Evolutionary conservation across 1,140 invertebrate genomes (phyloP), one percentile per base, ranked within the genome.

Genomic region (Dryas iulia): DNA sequence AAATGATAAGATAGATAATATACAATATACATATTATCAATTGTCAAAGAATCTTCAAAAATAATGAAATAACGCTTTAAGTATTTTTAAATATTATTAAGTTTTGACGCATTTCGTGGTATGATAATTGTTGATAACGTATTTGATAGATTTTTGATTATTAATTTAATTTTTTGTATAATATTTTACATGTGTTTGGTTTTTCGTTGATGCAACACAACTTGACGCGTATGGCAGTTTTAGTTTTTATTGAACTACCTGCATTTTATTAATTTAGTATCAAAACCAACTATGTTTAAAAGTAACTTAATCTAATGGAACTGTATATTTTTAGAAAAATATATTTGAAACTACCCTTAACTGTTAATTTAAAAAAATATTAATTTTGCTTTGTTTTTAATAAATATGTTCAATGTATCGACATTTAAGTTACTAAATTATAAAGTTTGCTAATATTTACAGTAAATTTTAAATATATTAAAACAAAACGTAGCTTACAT

Each of bases 1-100:
- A 53, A n/a, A 59, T 56, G 33, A 35, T 60, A 59, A 60, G 26
- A 26, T 53, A 26, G 35, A 67, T 60, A 59, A 33, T 30, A 47
- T 4, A 59, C 10, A n/a, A 14, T n/a, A 57, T 30, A 57, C 24
- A 31, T 59, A n/a, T 59, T 59, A 59, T 59, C 58, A 59, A 8
- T 47, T 18, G 7, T 18, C 18, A 47, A 7, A 47, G 39, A 47
- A 47, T 47, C 39, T 47, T 47, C 14, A 8, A 21, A 47, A 47
- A 47, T 47, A 47, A 18, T 47, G 14, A 10, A 47, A 18, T 18
- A 21, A 47, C 26, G 26, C 26, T 2, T 47, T 14, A 10, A 18
- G 39, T 8, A 39, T 18, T 18, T 47, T 47, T 2, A 10, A 21
- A 47, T 47, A 0, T 7, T 18, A 47, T 8, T 47, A 47, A 18